Evolutionary conservation across 2,113 vertebrate species (phyloP), one percentile per base, ranked within the genome.

Genomic region (Addax nasomaculatus): DNA sequence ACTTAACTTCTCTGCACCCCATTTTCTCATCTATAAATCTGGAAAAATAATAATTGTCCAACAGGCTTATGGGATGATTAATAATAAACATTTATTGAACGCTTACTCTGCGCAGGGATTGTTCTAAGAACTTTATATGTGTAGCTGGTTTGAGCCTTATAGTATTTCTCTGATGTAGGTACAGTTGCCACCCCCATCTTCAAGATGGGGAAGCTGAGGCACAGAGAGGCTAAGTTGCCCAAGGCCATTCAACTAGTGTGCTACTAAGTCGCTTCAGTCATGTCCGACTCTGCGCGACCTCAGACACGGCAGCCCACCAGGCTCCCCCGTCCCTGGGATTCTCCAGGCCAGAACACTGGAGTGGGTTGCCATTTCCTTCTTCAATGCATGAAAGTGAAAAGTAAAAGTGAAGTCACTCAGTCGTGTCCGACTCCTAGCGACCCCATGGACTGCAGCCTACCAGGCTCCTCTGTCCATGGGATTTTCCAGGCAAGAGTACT

Each of bases 11-110:
- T 93, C 25, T 8, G 29, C 17, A 29, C 16, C 70, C 73, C 45
- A 8, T 39, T 92, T 80, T 90, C 53, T 96, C 73, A 45, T 76
- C 14, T 64, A 51, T 23, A 58, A 80, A 91, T 39, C 62, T 6
- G 13, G 14, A 27, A 90, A 89, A 76, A 79, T 43, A 85, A 57
- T 5, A 92, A 53, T 43, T n/a, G 43, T 43, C 25, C 16, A 51
- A 45, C 10, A 39, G 19, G 15, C 27, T 19, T 94, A 21, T 21
- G 16, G n/a, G 57, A 29, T 83, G 45, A 73, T 70, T 27, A 79
- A 49, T 30, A 47, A 45, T 53, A 90, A 55, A 45, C 27, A 45
- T 36, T 10, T 39, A 39, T 43, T n/a, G 27, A 85, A 33, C 21
- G 43, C 8, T 85, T 57, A 14, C n/a, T 81, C 16, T 49, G 51